Evolutionary conservation across 2,113 vertebrate genomes (phyloP), one percentile per base, ranked within the genome.

Genomic region (Microtus ochrogaster): DNA sequence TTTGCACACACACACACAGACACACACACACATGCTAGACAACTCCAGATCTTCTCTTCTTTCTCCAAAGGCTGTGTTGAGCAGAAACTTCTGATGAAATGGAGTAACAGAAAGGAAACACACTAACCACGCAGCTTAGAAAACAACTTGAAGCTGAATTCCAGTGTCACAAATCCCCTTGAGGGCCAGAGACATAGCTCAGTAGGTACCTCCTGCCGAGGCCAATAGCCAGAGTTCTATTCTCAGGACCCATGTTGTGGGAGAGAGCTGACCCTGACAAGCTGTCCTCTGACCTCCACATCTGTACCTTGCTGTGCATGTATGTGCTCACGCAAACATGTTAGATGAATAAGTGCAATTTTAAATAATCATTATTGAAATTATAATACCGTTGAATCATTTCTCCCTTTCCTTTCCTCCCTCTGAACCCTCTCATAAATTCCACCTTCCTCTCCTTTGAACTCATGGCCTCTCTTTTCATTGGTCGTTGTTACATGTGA

Each of bases 91-190:
- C 61, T 55, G 24, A 85, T 63, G 78, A 89, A 36, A n/a, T 22
- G 26, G n/a, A 24, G 73, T 22, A 11, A n/a, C 63, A 78, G 84
- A 87, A 33, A 81, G 70, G 91, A 55, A 65, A 3, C 7, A 28
- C 13, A 2, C 13, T 61, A 7, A 26, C 6, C 6, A 19, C 7
- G 10, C 0, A 24, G 44, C 3, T 36, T 4, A 36, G 49, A 41
- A 66, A 82, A n/a, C 22, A 49, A 19, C 70, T 63, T 28, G 36
- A 74, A 58, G n/a, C 41, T 30, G 26, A 66, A 24, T n/a, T 76
- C 41, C 33, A 8, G 36, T 24, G 65, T 63, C 22, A 3, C 24
- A 9, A 41, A n/a, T 7, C 39, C 81, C 88, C 28, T 33, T 5
- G n/a, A 63, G 58, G 24, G 21, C 49, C 49, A 52, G 49, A 52